Conservation (phyloP, 2,113 vertebrate genomes). For the Numida meleagris region DNA sequence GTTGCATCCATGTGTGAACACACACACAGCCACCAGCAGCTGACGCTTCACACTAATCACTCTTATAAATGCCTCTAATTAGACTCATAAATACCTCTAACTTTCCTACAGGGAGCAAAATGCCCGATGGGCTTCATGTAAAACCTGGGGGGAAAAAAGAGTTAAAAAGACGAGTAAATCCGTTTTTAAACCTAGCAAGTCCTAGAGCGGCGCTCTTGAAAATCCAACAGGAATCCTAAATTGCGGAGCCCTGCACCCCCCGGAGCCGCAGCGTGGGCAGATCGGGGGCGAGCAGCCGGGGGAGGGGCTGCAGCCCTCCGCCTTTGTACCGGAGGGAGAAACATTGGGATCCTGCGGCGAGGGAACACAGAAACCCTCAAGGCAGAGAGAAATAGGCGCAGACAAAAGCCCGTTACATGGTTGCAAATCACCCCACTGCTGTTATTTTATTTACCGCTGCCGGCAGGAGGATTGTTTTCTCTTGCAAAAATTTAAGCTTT, state of each 20-base stretch:
- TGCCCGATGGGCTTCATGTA: not conserved
- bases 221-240: slow-evolving; percentile 70
- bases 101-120: slow-evolving; percentile 46
- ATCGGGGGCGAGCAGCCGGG: slow-evolving; percentile 78
- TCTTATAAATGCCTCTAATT: slow-evolving; percentile 56
- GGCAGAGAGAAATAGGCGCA: slow-evolving; percentile 78
- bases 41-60: slow-evolving; percentile 55
- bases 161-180: slow-evolving; percentile 65
- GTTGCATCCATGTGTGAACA: slow-evolving; percentile 42
- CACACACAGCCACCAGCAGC: slow-evolving; percentile 1
- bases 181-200: slow-evolving; percentile 72
- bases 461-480: slow-evolving; percentile 82
- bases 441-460: slow-evolving; percentile 86
- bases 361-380: slow-evolving; percentile 84
- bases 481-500: slow-evolving; percentile 73
- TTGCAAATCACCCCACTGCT: slow-evolving; percentile 94
- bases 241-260: slow-evolving; percentile 67
- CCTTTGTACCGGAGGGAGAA: slow-evolving; percentile 82
- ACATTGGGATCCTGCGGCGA: slow-evolving; percentile 85
- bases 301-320: slow-evolving; percentile 80
- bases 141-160: not conserved
- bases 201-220: slow-evolving; percentile 49
- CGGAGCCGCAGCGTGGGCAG: slow-evolving; percentile 77
- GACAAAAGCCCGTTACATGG: slow-evolving; percentile 96
- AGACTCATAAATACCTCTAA: slow-evolving; percentile 53